phyloP scores from a whole-genome alignment of 2,113 vertebrate species.

The Perca fluviatilis region DNA sequence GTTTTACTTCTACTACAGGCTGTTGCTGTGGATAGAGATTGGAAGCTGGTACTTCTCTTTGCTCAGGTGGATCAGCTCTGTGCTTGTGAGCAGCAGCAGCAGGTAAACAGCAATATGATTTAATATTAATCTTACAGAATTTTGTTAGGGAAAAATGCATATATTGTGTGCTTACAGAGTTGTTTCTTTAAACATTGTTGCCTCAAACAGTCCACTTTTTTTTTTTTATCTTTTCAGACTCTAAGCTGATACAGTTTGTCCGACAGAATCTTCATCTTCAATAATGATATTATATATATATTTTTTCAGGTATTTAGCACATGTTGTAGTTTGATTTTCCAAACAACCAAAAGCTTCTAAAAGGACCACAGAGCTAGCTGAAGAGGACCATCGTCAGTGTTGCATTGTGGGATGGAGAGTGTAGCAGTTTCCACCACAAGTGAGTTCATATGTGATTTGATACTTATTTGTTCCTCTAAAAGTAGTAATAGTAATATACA shows the following conservation, averaged over 20 bases:
- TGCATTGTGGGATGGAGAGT: slow-evolving; percentile 75
- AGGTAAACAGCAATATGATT: slow-evolving; percentile 51
- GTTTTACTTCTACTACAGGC: slow-evolving; percentile 44
- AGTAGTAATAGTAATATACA: neutral
- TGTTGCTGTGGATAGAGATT: slow-evolving; percentile 47
- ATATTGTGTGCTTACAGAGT: too few species aligned
- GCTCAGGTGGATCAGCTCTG: slow-evolving; percentile 72
- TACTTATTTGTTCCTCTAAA: neutral
- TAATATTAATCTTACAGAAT: neutral
- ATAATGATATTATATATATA: neutral
- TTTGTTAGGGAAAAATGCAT: neutral
- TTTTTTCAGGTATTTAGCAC: neutral
- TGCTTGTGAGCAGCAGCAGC: slow-evolving; percentile 60
- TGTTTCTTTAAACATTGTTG: neutral
- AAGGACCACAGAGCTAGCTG: slow-evolving; percentile 57
- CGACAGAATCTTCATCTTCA: neutral
- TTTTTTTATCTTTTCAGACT: too few species aligned
- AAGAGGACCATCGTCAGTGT: slow-evolving; percentile 77
- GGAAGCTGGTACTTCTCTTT: slow-evolving; percentile 81
- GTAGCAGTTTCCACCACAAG: slow-evolving; percentile 48
- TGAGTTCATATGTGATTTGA: slow-evolving; percentile 24
- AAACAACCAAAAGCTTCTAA: neutral
- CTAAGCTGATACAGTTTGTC: neutral
- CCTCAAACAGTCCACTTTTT: neutral
- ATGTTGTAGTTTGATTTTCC: neutral